Evolutionary conservation across 2,797 vertebrate genomes (phyloP), one percentile per base, ranked within the genome.

Genomic region (Xerus rutilus): DNA sequence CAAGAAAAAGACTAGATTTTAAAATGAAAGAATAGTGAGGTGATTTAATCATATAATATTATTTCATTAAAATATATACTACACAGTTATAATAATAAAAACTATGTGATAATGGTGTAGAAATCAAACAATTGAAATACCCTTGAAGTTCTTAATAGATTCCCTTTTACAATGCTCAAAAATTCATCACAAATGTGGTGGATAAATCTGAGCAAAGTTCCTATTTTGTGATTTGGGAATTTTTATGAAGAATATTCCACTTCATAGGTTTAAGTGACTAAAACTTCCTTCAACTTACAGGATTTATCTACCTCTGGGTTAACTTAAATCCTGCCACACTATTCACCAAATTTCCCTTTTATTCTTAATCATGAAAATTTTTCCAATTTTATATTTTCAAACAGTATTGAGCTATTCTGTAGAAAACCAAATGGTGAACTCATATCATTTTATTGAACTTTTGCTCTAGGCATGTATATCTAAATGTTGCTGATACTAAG

Each of bases 361-460:
- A 88, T 54, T 92, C 6, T 67, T 86, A 73, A 72, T 62, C 72
- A 28, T 79, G 23, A 84, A 28, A 65, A 21, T 57, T 45, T 76
- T 35, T 93, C 28, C 28, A 82, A 74, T 67, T 73, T 84, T 82
- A 39, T 78, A 93, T 18, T 83, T 96, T 90, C 45, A 94, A 30
- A 74, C 47, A 87, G 30, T 15, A 83, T 32, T 57, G 64, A 96
- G n/a, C 57, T 11, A 0, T 74, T 93, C 64, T 64, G 73, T 64
- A 72, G 70, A 52, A n/a, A 65, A 57, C 4, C 79, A 87, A 93
- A 89, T 17, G 35, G 12, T n/a, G 79, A 78, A 72, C 14, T 12
- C 28, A 15, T 43, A 7, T 49, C 49, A 70, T 52, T 74, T 35
- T 70, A 43, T 47, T 82, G 45, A 7, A 57, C 30, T 74, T 90